Base-by-base conservation (phyloP, 92 coral and sea anemone genomes). In the Diadumene lineata region DNA sequence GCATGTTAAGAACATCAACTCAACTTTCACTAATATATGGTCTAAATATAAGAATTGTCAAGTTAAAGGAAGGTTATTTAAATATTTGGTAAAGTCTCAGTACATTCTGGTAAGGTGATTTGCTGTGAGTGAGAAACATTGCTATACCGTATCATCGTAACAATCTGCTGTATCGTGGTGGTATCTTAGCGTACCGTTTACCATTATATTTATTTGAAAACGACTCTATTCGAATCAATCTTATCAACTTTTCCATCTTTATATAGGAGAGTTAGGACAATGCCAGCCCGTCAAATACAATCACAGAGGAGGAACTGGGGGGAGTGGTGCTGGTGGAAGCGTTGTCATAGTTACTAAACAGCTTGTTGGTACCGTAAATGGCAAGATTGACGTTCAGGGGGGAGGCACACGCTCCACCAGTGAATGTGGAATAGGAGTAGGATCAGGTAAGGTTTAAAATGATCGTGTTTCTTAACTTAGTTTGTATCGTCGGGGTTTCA, bases 261-360 rank as follows among this genome's bases (percentile, higher is more conserved):
- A 46, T 70, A 28, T 43, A 57, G 60, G 66, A 46, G 66, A 70
- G 13, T 28, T 27, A 31, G 82, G 82, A 33, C 66, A 31, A 34
- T 78, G 82, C 57, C 55, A 31, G 3, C n/a, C 34, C 13, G 13
- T 38, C 48, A 38, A 4, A 38, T 31, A 6, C 64, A 57, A 57
- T 7, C 82, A 73, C 66, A 66, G 85, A 61, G 66, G 77, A 10
- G 85, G 85, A 31, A 74, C 77, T 15, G 81, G 89, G 69, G 89
- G 89, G 13, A 80, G 89, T 69, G 92, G 92, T 19, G 87, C 92
- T 2, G 92, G 88, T 48, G 92, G 92, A 25, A 78, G 82, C 74
- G 85, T 83, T 16, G 82, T 84, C 72, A 84, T 87, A 65, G 63
- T 31, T 24, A 60, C 92, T 0, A 34, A 79, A 17, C 55, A 50